Conservation (phyloP, 2,888 invertebrate genomes). For the Rhingia rostrata region DNA sequence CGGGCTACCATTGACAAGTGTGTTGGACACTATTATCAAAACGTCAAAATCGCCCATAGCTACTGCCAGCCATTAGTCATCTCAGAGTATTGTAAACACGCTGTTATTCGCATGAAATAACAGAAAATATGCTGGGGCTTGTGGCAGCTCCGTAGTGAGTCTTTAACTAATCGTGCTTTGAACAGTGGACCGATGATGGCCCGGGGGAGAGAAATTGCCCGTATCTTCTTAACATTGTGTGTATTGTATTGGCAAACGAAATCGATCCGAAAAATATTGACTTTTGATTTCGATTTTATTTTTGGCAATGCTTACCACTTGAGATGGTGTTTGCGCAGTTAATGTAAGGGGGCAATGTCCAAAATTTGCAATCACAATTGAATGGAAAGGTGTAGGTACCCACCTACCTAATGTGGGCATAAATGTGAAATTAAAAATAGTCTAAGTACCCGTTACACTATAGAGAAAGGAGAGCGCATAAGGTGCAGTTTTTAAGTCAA, state of each 20-base stretch:
- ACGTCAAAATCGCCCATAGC: conserved; percentile 57
- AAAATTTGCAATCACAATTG: conserved; percentile 34
- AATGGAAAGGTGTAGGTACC: conserved; percentile 8
- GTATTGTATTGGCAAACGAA: conserved; percentile 53
- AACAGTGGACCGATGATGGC: conserved; percentile 10
- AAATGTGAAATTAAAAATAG: conserved; percentile 44
- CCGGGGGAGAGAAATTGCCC: conserved; percentile 65
- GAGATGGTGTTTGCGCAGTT: conserved; percentile 32
- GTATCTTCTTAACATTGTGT: conserved; percentile 37
- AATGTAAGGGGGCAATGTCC: conserved; percentile 34
- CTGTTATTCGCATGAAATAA: conserved; percentile 47
- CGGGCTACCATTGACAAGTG: conserved; percentile 36
- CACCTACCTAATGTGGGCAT: conserved; percentile 22
- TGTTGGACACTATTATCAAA: conserved; percentile 48
- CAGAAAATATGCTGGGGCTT: conserved; percentile 35
- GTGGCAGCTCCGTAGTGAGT: background rate
- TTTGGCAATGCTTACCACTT: conserved; percentile 33
- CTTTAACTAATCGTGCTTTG: conserved; percentile 40
- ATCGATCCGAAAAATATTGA: conserved; percentile 40
- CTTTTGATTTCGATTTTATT: conserved; percentile 24
- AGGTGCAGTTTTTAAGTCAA: conserved; percentile 6
- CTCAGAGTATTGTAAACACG: conserved; percentile 54
- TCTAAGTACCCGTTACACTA: conserved; percentile 1
- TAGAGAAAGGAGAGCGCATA: conserved; percentile 42
- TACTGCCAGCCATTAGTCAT: conserved; percentile 68